A percentile compares a stretch with the other conserved stretches of the same genome.
phyloP scores from a whole-genome alignment of 2,113 vertebrate genomes.

The Tautogolabrus adspersus region DNA sequence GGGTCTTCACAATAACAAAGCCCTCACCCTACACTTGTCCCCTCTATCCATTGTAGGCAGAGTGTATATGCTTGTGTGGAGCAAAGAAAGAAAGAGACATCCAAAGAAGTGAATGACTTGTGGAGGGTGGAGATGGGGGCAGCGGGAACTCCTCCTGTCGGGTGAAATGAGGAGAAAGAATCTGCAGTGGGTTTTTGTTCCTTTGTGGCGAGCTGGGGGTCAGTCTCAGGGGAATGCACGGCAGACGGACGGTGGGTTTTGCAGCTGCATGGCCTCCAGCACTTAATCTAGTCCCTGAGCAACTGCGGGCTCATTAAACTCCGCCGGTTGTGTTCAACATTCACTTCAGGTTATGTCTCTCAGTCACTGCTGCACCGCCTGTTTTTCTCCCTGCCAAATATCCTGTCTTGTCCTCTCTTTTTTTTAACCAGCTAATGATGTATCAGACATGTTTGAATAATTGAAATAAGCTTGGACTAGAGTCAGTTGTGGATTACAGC shows the following conservation, averaged over 20 bases:
- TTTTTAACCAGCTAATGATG: conserved; percentile 30
- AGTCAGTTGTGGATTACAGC: conserved; percentile 50
- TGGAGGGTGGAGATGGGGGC: conserved; percentile 20
- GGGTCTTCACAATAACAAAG: conserved; percentile 69
- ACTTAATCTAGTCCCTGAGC: conserved; percentile 60
- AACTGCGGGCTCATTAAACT: conserved; percentile 63
- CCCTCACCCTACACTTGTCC: conserved; percentile 41
- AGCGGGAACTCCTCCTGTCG: conserved; percentile 47
- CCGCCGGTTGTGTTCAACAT: conserved; percentile 8
- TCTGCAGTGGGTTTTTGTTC: conserved; percentile 61
- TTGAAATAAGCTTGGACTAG: conserved; percentile 38
- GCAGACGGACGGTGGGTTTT: conserved; percentile 60
- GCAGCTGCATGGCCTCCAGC: conserved; percentile 71
- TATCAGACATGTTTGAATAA: conserved; percentile 48
- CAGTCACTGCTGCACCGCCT: neutral
- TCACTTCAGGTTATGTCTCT: conserved; percentile 30
- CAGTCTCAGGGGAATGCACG: conserved; percentile 64
- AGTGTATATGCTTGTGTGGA: conserved; percentile 1
- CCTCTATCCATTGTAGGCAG: conserved; percentile 11
- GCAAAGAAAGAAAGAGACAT: conserved; percentile 51
- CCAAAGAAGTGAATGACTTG: conserved; percentile 53
- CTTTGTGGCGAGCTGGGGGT: conserved; percentile 66
- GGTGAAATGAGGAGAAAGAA: conserved; percentile 72
- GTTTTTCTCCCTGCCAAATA: conserved; percentile 12
- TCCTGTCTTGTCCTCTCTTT: conserved; percentile 9